Conservation (phyloP, 2,888 invertebrate species). For the Thysanoteuthis rhombus region DNA sequence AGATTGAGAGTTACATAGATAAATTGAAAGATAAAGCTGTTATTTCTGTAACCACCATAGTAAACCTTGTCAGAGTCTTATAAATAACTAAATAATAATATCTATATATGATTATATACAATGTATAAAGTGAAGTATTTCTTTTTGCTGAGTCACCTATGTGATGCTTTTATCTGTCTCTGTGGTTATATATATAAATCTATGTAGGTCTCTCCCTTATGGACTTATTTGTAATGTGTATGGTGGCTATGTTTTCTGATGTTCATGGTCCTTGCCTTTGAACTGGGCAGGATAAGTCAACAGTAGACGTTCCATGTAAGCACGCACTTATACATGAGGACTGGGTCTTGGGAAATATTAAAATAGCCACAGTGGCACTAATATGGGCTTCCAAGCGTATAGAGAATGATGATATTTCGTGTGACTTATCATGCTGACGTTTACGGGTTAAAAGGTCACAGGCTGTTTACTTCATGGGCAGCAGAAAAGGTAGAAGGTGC, state of each 20-base stretch:
- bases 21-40: too few species aligned
- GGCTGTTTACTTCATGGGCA: background rate
- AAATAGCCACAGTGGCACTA: background rate
- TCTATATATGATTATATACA: too few species aligned
- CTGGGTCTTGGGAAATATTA: background rate
- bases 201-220: background rate
- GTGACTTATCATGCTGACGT: background rate
- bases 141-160: background rate
- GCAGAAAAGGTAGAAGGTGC: background rate
- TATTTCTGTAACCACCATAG: too few species aligned
- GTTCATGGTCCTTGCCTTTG: background rate
- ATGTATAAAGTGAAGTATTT: background rate
- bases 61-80: too few species aligned
- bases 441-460: background rate
- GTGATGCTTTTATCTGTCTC: background rate
- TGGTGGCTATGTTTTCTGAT: background rate
- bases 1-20: too few species aligned
- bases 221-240: background rate
- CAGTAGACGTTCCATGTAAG: background rate
- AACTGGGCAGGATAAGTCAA: background rate
- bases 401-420: background rate
- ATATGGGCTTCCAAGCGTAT: background rate
- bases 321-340: background rate
- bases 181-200: background rate
- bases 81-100: too few species aligned